Conservation (phyloP, 2,113 vertebrate genomes). For the Salvelinus fontinalis region DNA sequence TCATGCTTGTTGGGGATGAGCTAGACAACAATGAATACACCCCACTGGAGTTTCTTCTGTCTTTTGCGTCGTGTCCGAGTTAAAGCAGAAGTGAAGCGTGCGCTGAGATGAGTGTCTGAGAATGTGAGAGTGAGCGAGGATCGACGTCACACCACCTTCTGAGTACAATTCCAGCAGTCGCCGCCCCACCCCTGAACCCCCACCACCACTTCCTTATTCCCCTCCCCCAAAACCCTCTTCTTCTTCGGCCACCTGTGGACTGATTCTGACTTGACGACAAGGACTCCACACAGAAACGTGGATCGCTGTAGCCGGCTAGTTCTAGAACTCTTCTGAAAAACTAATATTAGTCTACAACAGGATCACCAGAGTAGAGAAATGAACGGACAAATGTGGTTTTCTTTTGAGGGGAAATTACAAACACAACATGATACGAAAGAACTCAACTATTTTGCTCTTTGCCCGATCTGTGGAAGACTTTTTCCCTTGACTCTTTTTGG, state of each 20-base stretch:
- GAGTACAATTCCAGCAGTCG: conserved; percentile 79
- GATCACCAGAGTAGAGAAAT: conserved; percentile 16
- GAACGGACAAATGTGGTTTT: conserved; percentile 41
- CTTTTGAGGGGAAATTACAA: conserved; percentile 10
- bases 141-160: conserved; percentile 89
- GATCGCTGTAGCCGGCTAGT: conserved; percentile 53
- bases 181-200: conserved; percentile 28
- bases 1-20: conserved; percentile 62
- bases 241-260: conserved; percentile 38
- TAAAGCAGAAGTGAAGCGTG: conserved; percentile 83
- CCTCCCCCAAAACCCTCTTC: neutral
- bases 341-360: conserved; percentile 19
- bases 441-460: conserved; percentile 52
- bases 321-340: conserved; percentile 18
- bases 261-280: conserved; percentile 27
- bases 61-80: conserved; percentile 75
- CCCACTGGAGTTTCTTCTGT: conserved; percentile 92
- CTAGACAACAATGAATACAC: conserved; percentile 73
- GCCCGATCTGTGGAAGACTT: conserved; percentile 49
- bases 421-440: conserved; percentile 25
- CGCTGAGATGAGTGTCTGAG: conserved; percentile 89
- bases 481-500: conserved; percentile 22
- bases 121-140: conserved; percentile 87
- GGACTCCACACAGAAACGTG: conserved; percentile 22
- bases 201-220: neutral